A percentile compares a stretch with the other conserved stretches of the same genome.
Conservation (phyloP, 2,797 vertebrate species). For the Mormyrops boulengeri region DNA sequence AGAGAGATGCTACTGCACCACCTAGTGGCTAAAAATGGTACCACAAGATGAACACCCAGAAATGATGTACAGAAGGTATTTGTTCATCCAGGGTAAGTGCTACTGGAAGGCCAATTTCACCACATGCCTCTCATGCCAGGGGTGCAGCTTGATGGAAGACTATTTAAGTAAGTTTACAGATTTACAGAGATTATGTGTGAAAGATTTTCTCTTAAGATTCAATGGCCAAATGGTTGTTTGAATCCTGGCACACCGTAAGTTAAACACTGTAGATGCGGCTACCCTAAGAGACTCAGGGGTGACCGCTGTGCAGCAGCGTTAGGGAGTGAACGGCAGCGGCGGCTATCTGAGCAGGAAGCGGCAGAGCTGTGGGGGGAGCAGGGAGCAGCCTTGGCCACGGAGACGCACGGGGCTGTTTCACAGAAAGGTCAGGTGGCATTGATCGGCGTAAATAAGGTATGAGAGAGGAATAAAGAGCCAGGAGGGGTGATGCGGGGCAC, state of each 20-base stretch:
- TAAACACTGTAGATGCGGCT: neutral
- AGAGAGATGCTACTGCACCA: neutral
- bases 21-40: neutral
- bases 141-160: neutral
- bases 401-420: neutral
- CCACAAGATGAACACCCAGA: neutral
- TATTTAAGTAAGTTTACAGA: neutral
- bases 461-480: conserved; percentile 27
- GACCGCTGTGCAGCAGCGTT: neutral
- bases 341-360: neutral
- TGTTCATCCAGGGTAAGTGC: neutral
- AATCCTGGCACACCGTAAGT: neutral
- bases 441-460: conserved; percentile 41
- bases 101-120: neutral
- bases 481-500: neutral
- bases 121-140: neutral
- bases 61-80: neutral
- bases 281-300: neutral
- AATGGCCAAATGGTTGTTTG: neutral
- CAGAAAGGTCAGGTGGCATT: conserved; percentile 28
- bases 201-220: neutral
- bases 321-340: neutral
- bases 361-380: neutral
- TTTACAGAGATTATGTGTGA: neutral
- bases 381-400: neutral